These are phyloP conservation scores for Drosophila tanythrix DNA, from an alignment of 2,888 invertebrate species.

Conservation along the genomic window DNA sequence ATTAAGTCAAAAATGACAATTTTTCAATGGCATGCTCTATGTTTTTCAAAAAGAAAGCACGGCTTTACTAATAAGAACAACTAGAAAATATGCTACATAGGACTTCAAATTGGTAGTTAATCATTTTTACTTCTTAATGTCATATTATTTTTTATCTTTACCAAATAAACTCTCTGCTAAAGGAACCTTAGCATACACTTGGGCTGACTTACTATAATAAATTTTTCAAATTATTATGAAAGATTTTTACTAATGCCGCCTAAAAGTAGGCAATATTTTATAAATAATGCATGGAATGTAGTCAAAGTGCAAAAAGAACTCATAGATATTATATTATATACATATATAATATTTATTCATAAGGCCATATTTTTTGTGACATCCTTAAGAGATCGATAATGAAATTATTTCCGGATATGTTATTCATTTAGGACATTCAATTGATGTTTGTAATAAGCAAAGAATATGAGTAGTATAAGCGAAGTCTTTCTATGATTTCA, in stretches of 20 bases:
- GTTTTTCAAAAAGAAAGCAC: not conserved
- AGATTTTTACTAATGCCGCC: not conserved
- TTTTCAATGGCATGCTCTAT: not conserved
- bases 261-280: not conserved
- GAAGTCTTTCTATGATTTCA: not conserved
- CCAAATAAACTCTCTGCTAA: not conserved
- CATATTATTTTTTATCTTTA: not conserved
- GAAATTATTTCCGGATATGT: not conserved
- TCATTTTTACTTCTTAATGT: not conserved
- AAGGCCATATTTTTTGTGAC: not conserved
- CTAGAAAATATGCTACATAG: not conserved
- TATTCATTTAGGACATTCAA: not conserved
- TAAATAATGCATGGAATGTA: not conserved
- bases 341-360: not conserved
- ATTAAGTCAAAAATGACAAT: not conserved
- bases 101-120: not conserved
- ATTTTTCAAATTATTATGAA: too few species aligned
- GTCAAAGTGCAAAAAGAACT: not conserved
- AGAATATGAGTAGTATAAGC: not conserved
- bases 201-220: not conserved
- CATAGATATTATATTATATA: not conserved
- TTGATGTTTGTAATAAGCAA: not conserved
- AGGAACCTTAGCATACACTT: not conserved
- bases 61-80: not conserved
- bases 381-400: not conserved